phyloP scores from a whole-genome alignment of 2,888 invertebrate species.

The Synanthedon tipuliformis region DNA sequence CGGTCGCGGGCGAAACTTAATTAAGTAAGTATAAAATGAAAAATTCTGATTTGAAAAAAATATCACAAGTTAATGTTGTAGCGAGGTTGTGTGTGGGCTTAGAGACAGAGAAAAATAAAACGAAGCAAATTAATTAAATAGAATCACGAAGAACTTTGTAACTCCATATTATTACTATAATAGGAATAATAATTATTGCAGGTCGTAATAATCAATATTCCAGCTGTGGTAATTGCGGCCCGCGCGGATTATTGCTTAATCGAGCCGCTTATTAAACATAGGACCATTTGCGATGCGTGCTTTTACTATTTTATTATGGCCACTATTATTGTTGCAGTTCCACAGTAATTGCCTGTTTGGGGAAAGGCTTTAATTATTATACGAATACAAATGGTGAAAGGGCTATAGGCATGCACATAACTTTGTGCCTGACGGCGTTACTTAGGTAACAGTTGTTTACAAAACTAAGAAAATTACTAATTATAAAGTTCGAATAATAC shows the following conservation, averaged over 20 bases:
- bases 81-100: background rate
- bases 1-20: too few relatives aligned
- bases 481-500: too few relatives aligned
- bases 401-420: too few relatives aligned
- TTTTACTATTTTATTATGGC: slow-evolving; percentile 17
- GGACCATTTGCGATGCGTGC: slow-evolving; percentile 12
- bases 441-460: too few relatives aligned
- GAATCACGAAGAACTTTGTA: slow-evolving; percentile 26
- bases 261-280: slow-evolving; percentile 10
- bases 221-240: slow-evolving; percentile 16
- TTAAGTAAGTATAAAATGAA: too few relatives aligned
- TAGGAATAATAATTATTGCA: slow-evolving; percentile 13
- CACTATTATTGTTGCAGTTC: too few relatives aligned
- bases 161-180: slow-evolving; percentile 8
- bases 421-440: too few relatives aligned
- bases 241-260: slow-evolving; percentile 33
- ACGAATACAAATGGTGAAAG: too few relatives aligned
- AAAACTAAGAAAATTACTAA: too few relatives aligned
- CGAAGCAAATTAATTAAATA: slow-evolving; percentile 7
- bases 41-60: too few relatives aligned
- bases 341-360: too few relatives aligned
- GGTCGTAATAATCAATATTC: slow-evolving; percentile 21
- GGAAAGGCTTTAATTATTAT: too few relatives aligned
- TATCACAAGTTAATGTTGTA: background rate
- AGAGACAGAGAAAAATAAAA: slow-evolving; percentile 7